Base-by-base conservation (phyloP, 2,113 vertebrate genomes). In the Hemibagrus wyckioides region DNA sequence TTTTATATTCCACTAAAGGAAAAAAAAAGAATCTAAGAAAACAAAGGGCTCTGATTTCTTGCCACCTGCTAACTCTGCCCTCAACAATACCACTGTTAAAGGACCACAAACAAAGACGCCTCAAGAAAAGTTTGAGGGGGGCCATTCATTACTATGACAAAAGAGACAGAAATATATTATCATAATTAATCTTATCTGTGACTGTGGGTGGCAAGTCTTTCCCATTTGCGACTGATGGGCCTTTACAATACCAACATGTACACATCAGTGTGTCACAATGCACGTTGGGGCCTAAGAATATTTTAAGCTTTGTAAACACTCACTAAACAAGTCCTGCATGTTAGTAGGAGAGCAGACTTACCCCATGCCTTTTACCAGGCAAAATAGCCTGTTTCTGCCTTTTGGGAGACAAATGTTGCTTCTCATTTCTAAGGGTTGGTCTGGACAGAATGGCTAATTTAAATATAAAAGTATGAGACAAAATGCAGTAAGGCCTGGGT, bases 151-250 rank as follows among this genome's bases (percentile, higher is more conserved):
- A 96, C 91, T 91, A 93, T 94, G 95, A 98, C 97, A 98, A 98
- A 97, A 94, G 95, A 92, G 92, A 96, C 96, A 97, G 96, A 97
- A 97, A 97, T 96, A 96, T 96, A 97, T 97, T 97, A 97, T 97
- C 96, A 98, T 97, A 97, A 98, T 97, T 96, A 97, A 96, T 95
- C 94, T 95, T 95, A 96, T 97, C 96, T 95, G 94, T 96, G 96
- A 91, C 95, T 94, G 96, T 98, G 97, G 97, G 97, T 98, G 97
- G 97, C 95, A 94, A 93, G 93, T 93, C 88, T 67, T 87, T 92
- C 91, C 91, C 91, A 90, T 88, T 88, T 89, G 56, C 75, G 59
- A 50, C 91, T 88, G 92, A 92, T 91, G 91, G 92, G 93, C 52
- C 83, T 88, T 91, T 50, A 92, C 92, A 93, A 93, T 91, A 90